Percentiles rank a stretch among this genome's conserved stretches.
Evolutionary conservation across 1,140 invertebrate species (phyloP).

Genomic region (Pteromalus puparum): DNA sequence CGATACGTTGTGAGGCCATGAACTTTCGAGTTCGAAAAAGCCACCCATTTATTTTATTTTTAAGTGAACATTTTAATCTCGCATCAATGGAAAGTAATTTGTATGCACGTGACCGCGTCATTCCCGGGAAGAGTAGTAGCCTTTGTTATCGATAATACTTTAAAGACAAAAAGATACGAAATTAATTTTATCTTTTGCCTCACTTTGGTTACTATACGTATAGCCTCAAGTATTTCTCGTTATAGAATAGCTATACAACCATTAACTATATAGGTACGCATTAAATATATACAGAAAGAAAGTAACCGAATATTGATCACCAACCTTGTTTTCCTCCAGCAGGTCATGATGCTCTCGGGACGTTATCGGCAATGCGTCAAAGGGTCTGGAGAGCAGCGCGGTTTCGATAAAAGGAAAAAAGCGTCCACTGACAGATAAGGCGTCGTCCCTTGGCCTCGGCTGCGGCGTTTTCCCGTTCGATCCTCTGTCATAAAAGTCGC

Average conservation of each 20-base stretch:
- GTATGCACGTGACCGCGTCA: too few species aligned
- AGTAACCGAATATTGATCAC: background rate
- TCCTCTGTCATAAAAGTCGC: constrained; percentile 28
- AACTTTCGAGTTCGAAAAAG: too few species aligned
- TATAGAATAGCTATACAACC: too few species aligned
- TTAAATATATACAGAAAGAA: background rate
- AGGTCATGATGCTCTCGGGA: constrained; percentile 21
- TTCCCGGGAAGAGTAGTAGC: background rate
- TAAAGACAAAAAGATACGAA: background rate
- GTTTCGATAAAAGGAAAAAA: constrained; percentile 12
- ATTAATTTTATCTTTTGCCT: too few species aligned
- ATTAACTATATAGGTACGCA: too few species aligned
- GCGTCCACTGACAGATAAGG: constrained; percentile 4
- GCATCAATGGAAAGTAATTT: too few species aligned
- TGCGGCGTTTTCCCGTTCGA: constrained; percentile 8
- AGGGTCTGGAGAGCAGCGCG: background rate
- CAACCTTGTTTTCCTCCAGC: constrained; percentile 23
- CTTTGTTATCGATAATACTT: background rate
- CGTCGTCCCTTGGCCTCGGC: too few species aligned
- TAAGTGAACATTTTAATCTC: too few species aligned
- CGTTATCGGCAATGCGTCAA: constrained; percentile 18
- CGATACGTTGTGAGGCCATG: too few species aligned
- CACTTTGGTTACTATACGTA: too few species aligned
- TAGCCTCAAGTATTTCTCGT: too few species aligned
- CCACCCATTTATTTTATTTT: too few species aligned